These are phyloP conservation scores for Pterocles orientalis DNA, from an alignment of 2,113 vertebrate genomes.

Conservation along the genomic window DNA sequence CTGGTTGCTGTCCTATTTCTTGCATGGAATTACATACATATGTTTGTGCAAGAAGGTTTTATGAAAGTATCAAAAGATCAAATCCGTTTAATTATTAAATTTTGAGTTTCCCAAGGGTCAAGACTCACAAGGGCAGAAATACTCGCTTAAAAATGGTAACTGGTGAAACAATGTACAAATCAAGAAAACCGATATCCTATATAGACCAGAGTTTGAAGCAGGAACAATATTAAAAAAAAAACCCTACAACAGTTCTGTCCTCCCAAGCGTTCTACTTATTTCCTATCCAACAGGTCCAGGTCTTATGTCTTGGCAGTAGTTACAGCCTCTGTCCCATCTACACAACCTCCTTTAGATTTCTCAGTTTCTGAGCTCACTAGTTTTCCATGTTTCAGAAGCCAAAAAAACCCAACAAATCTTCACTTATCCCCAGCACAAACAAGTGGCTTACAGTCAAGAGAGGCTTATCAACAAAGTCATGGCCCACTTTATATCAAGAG, in stretches of 20 bases:
- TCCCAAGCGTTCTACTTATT: background rate
- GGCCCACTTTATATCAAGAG: background rate
- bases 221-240: background rate
- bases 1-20: background rate
- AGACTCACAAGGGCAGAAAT: background rate
- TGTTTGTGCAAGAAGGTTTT: background rate
- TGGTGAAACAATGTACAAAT: background rate
- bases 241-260: background rate
- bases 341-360: background rate
- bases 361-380: background rate
- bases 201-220: background rate
- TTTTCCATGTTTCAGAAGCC: background rate
- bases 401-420: fast-evolving
- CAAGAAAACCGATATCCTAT: background rate
- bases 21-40: background rate
- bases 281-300: background rate
- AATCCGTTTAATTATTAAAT: background rate
- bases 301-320: background rate
- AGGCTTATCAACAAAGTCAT: background rate
- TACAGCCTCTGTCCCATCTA: background rate
- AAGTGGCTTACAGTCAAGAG: background rate
- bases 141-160: background rate
- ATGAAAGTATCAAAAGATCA: background rate
- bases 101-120: background rate
- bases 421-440: background rate